These are phyloP conservation scores for Gambusia affinis DNA, from an alignment of 2,113 vertebrate species.

Conservation along the genomic window DNA sequence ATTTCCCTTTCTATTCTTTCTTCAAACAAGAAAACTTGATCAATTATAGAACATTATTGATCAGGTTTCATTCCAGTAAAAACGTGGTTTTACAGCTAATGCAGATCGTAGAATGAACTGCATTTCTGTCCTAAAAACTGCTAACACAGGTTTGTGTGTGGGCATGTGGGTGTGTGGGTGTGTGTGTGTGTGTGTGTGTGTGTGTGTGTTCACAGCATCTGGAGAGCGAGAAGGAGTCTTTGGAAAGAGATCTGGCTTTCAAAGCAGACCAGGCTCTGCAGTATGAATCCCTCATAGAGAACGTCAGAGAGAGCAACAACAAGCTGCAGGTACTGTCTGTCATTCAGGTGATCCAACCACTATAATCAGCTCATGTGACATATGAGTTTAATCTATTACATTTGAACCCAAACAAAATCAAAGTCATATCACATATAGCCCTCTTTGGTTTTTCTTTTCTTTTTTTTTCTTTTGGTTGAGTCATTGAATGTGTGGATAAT, in stretches of 20 bases:
- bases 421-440: background rate
- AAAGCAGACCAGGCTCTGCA: conserved; percentile 89
- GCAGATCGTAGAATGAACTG: background rate
- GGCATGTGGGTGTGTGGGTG: too few species aligned
- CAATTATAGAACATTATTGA: background rate
- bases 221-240: conserved; percentile 85
- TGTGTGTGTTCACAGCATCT: conserved; percentile 72
- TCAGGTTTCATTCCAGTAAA: background rate
- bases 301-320: conserved; percentile 88
- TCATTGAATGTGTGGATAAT: too few species aligned
- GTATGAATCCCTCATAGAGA: conserved; percentile 88
- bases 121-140: background rate
- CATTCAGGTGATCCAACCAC: too few species aligned
- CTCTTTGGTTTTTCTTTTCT: background rate
- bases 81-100: background rate
- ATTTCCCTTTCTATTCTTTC: background rate
- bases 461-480: background rate
- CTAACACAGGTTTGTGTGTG: background rate
- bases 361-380: background rate
- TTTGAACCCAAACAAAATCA: background rate
- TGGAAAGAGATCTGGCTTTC: conserved; percentile 90
- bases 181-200: background rate
- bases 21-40: background rate
- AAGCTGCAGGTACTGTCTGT: conserved; percentile 86
- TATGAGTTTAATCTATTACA: background rate